These are phyloP conservation scores for Peromyscus melanophrys DNA, from an alignment of 2,797 vertebrate genomes.

Conservation along the genomic window DNA sequence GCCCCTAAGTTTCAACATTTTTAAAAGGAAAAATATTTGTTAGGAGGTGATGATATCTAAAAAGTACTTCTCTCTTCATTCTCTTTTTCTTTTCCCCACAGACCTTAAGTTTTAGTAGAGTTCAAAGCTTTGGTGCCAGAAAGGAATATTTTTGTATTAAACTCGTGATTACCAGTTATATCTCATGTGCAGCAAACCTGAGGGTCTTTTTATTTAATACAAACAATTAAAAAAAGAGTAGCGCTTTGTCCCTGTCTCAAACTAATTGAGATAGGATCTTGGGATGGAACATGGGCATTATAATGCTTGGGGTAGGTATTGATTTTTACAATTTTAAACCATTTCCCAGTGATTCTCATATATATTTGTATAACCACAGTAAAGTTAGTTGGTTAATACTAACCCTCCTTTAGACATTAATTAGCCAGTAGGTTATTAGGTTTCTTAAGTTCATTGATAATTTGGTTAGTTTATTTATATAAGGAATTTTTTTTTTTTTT, in stretches of 20 bases:
- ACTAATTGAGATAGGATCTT: neutral
- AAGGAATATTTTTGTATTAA: neutral
- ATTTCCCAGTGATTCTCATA: neutral
- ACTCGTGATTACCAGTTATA: neutral
- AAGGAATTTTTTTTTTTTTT: neutral
- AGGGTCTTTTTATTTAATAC: neutral
- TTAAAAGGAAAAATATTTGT: neutral
- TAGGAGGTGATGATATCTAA: neutral
- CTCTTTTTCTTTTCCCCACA: neutral
- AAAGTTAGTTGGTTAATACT: neutral
- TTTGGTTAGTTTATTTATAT: neutral
- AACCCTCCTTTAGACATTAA: neutral
- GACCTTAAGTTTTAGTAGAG: neutral
- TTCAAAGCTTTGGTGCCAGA: neutral
- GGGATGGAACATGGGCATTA: neutral
- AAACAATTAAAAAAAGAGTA: neutral
- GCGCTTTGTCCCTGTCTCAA: too few relatives aligned
- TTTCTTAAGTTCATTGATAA: slow-evolving; percentile 8
- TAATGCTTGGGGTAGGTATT: neutral
- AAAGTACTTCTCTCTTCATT: neutral
- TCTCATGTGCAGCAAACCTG: neutral
- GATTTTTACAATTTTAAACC: neutral
- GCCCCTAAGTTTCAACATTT: neutral
- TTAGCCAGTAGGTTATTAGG: neutral
- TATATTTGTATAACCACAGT: neutral